Evolutionary conservation across 2,888 invertebrate genomes (phyloP).

Genomic region (Alloplasta piceator): DNA sequence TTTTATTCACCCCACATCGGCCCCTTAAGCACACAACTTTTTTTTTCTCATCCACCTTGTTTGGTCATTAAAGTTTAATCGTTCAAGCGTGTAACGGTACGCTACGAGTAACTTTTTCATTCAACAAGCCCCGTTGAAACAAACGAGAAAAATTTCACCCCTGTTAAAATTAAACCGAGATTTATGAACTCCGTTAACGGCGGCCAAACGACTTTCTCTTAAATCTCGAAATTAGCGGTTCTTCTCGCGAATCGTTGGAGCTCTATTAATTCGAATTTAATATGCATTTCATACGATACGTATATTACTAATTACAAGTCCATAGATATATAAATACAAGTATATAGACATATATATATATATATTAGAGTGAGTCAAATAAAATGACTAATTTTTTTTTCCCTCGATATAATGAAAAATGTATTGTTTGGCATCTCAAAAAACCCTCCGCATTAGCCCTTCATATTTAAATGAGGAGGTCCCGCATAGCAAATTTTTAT

Average conservation of each 20-base stretch:
- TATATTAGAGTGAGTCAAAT: no score
- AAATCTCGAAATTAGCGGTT: neutral
- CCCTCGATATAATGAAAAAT: no score
- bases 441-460: no score
- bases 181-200: neutral
- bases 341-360: neutral
- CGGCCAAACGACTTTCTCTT: neutral
- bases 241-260: neutral
- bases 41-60: no score
- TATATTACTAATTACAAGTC: neutral
- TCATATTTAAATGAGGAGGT: neutral
- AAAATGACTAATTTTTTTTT: no score
- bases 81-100: no score
- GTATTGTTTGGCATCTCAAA: no score
- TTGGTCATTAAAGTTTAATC: no score
- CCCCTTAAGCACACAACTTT: no score
- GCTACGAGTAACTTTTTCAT: no score
- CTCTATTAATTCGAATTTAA: slow-evolving; percentile 23
- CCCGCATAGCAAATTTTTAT: no score
- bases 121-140: neutral
- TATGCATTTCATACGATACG: neutral
- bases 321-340: no score
- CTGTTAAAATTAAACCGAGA: neutral
- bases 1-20: neutral
- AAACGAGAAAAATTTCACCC: neutral